These are phyloP conservation scores for Bradysia coprophila DNA, from an alignment of 1,140 invertebrate species.

Conservation along the genomic window DNA sequence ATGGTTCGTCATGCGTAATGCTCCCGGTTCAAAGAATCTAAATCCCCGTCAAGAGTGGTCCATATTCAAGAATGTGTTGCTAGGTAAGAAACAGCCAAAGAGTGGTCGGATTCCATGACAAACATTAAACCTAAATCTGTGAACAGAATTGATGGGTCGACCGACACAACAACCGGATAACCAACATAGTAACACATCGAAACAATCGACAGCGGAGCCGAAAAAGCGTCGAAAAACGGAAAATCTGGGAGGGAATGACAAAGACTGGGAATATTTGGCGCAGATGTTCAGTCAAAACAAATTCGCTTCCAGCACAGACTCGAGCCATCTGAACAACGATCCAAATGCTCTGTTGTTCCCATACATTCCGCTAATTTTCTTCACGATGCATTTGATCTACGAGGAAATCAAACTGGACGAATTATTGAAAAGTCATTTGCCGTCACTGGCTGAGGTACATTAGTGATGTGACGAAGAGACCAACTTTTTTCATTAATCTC, in stretches of 20 bases:
- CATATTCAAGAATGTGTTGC: constrained; percentile 39
- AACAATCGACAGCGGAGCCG: constrained; percentile 15
- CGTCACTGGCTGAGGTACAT: constrained; percentile 34
- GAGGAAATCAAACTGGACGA: constrained; percentile 78
- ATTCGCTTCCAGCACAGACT: constrained; percentile 7
- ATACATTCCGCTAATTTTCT: constrained; percentile 54
- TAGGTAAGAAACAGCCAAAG: constrained; percentile 19
- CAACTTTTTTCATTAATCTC: neutral
- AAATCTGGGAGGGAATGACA: constrained; percentile 31
- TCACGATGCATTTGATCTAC: constrained; percentile 71
- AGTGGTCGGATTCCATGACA: too few relatives aligned
- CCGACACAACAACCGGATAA: neutral
- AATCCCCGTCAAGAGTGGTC: constrained; percentile 64
- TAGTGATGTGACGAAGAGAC: neutral
- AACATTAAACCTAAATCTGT: too few relatives aligned
- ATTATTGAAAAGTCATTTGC: constrained; percentile 44
- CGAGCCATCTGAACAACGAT: constrained; percentile 31
- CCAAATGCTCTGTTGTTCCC: constrained; percentile 48
- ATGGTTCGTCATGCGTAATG: constrained; percentile 76
- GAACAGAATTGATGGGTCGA: constrained; percentile 15
- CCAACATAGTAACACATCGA: neutral
- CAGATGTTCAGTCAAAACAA: constrained; percentile 20
- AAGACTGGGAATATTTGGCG: constrained; percentile 64
- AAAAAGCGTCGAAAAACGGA: constrained; percentile 31
- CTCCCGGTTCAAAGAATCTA: constrained; percentile 63